phyloP scores from a whole-genome alignment of 2,113 vertebrate species.

The Phalacrocorax brasilianus region DNA sequence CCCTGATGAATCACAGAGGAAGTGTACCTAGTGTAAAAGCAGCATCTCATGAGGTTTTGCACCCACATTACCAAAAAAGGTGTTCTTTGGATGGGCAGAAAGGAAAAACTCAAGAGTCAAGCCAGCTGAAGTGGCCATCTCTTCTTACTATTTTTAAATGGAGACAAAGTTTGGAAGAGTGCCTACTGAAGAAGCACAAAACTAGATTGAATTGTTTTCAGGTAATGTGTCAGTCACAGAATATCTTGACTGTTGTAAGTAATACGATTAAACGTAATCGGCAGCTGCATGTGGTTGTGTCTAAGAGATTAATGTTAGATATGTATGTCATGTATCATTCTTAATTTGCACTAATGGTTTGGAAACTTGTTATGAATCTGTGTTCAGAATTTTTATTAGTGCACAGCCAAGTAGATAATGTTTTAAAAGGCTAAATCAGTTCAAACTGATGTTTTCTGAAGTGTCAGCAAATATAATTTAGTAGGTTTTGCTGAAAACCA shows the following conservation, averaged over 20 bases:
- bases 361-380: neutral
- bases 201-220: constrained; percentile 63
- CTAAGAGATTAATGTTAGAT: neutral
- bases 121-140: constrained; percentile 68
- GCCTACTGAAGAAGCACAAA: constrained; percentile 66
- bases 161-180: constrained; percentile 69
- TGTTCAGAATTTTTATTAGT: neutral
- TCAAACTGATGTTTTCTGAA: neutral
- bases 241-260: neutral
- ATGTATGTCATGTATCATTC: neutral
- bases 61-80: constrained; percentile 59
- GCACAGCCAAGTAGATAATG: neutral
- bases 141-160: constrained; percentile 71
- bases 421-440: neutral
- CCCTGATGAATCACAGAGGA: constrained; percentile 63
- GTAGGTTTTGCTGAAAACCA: neutral
- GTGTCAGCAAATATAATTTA: neutral
- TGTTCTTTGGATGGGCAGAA: constrained; percentile 63
- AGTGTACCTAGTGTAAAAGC: constrained; percentile 64
- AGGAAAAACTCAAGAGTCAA: constrained; percentile 49
- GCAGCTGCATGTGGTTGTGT: neutral
- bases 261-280: neutral
- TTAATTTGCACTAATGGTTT: neutral
- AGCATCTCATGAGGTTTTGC: neutral
- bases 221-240: constrained; percentile 54